Conservation (phyloP, 1,140 invertebrate genomes). For the Drosophila insularis region DNA sequence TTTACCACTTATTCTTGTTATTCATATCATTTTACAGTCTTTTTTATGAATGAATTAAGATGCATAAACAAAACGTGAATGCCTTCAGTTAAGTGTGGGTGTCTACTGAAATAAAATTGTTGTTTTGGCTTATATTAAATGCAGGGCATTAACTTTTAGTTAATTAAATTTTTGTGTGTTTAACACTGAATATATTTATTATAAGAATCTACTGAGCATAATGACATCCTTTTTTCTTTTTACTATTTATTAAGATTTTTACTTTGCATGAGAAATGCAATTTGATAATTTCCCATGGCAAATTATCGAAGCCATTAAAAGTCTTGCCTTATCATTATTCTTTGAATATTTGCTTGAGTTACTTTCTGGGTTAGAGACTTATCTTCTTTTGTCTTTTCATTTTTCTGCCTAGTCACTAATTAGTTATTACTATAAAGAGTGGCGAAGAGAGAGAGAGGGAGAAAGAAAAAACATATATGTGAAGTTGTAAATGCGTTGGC, state of each 20-base stretch:
- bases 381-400: constrained; percentile 13
- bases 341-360: constrained; percentile 35
- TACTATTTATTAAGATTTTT: background rate
- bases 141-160: constrained; percentile 60
- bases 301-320: background rate
- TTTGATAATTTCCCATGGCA: constrained; percentile 5
- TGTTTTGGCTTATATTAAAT: constrained; percentile 15
- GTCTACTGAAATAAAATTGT: constrained; percentile 2
- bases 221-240: background rate
- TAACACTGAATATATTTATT: constrained; percentile 43
- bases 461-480: constrained; percentile 18
- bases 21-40: constrained; percentile 34
- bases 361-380: constrained; percentile 39
- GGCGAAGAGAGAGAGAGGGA: constrained; percentile 23
- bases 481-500: constrained; percentile 58
- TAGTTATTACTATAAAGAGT: constrained; percentile 55
- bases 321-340: constrained; percentile 28
- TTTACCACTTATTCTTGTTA: constrained; percentile 27
- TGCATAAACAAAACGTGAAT: constrained; percentile 42
- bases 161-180: constrained; percentile 31
- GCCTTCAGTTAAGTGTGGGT: constrained; percentile 1
- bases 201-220: background rate
- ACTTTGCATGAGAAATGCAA: background rate
- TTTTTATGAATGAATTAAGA: constrained; percentile 72
- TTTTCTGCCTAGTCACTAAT: constrained; percentile 65